phyloP scores from a whole-genome alignment of 2,113 vertebrate genomes.

The Hippocampus zosterae region DNA sequence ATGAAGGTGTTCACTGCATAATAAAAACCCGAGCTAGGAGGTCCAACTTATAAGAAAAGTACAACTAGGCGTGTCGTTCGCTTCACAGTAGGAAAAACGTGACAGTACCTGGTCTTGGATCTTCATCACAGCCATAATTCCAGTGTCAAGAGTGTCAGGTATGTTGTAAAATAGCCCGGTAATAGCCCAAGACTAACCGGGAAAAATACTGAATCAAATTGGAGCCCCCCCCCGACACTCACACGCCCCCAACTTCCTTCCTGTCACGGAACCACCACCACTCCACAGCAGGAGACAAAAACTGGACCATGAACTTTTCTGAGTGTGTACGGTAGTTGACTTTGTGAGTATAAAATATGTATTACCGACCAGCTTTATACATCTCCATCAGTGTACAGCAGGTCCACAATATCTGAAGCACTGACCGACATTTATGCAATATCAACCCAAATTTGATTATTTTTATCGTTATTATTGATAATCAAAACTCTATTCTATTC shows the following conservation, averaged over 20 bases:
- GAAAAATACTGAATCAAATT: background rate
- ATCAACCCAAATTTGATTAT: no score
- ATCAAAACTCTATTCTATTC: no score
- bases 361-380: no score
- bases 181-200: slow-evolving; percentile 22
- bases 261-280: slow-evolving; percentile 23
- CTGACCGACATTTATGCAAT: no score
- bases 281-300: slow-evolving; percentile 9
- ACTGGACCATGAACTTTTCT: background rate
- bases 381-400: no score
- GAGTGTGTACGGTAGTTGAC: background rate
- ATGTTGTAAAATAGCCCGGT: slow-evolving; percentile 24
- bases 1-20: background rate
- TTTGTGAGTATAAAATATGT: no score
- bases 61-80: background rate
- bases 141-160: slow-evolving; percentile 3
- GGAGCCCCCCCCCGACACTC: slow-evolving; percentile 2
- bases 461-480: no score
- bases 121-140: slow-evolving; percentile 69
- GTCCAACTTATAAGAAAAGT: background rate
- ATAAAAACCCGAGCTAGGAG: background rate
- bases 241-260: slow-evolving; percentile 35
- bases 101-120: slow-evolving; percentile 71
- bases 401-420: no score
- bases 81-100: background rate